Evolutionary conservation across 1,140 invertebrate species (phyloP), one percentile per base, ranked within the genome.

Genomic region (Halyomorpha halys): DNA sequence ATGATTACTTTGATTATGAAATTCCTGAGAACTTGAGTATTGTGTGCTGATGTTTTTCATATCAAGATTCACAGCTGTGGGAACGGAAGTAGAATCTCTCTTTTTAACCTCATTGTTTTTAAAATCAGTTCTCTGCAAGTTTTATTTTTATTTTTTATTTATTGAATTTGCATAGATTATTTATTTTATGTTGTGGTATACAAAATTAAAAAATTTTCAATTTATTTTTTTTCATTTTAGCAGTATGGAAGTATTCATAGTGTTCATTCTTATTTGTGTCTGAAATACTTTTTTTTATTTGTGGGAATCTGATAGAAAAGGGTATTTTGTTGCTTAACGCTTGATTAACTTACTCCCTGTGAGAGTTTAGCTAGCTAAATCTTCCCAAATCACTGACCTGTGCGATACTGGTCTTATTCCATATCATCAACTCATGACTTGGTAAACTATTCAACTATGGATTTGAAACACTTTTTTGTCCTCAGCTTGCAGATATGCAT

Each of bases 321-420:
- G 19, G 49, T 53, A 39, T 25, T 56, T 27, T 56, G 53, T 56
- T 27, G 23, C 18, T 56, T 56, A 23, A 21, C 53, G 53, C 53
- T 23, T 56, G 53, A 56, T 56, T 56, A 27, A 25, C 53, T 23
- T 15, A 19, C n/a, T 19, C 5, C n/a, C 45, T 27, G 39, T 66
- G 65, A 63, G 65, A 63, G 54, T 44, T 63, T 59, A n/a, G 19
- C 27, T 39, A 13, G 61, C 51, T 44, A 66, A 66, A 63, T 59
- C 62, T 62, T 66, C 62, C 62, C 65, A 62, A 63, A 66, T 59
- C 65, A 66, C n/a, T 51, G 45, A 56, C 62, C 61, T 66, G 65
- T 54, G 54, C 62, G n/a, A 44, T 59, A 65, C 59, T 47, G 39
- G 39, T 51, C 18, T 44, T 30, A 54, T 23, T 61, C 59, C 59